Base-by-base conservation (phyloP, 2,888 invertebrate genomes). In the Caprella mutica region DNA sequence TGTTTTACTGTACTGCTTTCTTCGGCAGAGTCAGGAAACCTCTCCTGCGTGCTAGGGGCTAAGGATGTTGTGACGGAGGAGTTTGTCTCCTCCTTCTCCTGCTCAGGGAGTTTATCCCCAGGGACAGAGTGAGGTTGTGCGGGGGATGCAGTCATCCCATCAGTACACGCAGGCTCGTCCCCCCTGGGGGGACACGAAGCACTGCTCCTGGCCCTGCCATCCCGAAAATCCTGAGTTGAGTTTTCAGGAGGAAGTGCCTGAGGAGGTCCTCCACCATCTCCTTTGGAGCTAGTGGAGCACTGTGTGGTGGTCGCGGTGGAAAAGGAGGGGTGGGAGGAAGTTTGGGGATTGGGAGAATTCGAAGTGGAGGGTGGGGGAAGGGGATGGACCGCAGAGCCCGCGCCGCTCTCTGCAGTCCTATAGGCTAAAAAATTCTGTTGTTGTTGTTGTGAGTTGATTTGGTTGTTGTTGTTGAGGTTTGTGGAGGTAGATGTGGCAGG, bases 381-480 rank as follows among this genome's bases (percentile, higher is more conserved):
- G 48, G 59, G 56, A 40, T 57, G 63, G 63, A 63, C 63, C 55
- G 60, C 63, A 63, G 63, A 63, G 63, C 59, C 63, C 63, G 63
- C 59, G 63, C 56, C 63, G 56, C 59, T 52, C 63, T 63, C 63
- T 63, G 63, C 53, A 63, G 63, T 63, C 63, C 63, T 63, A 63
- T 59, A 63, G 58, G 63, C 63, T 63, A 63, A 63, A 63, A 63
- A 63, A 63, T 63, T 63, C 63, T 63, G 63, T 21, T 44, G 44
- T 27, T 44, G 44, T 21, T 44, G 44, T 30, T 48, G 48, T 30
- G 29, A 30, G 17, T 48, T 27, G 9, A 57, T 57, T 59, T 59
- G 59, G 42, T 59, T 59, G 33, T 55, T 55, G 33, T 59, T 59
- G 51, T 63, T 59, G 27, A 57, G 59, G 57, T 59, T 55, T 48